phyloP scores from a whole-genome alignment of 1,140 invertebrate species.

The Hyles vespertilio region DNA sequence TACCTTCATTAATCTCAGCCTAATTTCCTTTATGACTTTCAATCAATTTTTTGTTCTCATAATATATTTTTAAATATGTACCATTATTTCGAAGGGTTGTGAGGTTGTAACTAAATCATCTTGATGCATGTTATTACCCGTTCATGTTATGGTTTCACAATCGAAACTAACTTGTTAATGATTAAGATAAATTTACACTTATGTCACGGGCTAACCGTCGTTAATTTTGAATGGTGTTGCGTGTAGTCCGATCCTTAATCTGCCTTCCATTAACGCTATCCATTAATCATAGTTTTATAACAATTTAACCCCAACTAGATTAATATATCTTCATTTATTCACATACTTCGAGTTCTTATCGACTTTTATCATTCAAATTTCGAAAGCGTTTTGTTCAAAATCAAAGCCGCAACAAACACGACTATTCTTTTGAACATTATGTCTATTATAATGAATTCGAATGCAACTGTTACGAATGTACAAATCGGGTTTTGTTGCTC shows the following conservation, averaged over 20 bases:
- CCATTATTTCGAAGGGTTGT: too few species aligned
- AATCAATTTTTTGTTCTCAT: too few species aligned
- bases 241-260: slow-evolving; percentile 63
- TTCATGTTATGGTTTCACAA: slow-evolving; percentile 26
- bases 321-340: slow-evolving; percentile 73
- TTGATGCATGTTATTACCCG: slow-evolving; percentile 16
- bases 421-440: slow-evolving; percentile 29
- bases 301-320: slow-evolving; percentile 72
- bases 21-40: too few species aligned
- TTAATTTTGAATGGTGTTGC: slow-evolving; percentile 55
- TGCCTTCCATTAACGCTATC: slow-evolving; percentile 60
- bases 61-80: too few species aligned
- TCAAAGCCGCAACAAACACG: slow-evolving; percentile 52
- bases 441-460: slow-evolving; percentile 42
- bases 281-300: slow-evolving; percentile 76
- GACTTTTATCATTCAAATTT: slow-evolving; percentile 67
- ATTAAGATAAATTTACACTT: slow-evolving; percentile 65
- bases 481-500: slow-evolving; percentile 60
- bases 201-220: slow-evolving; percentile 52
- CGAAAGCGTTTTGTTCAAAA: slow-evolving; percentile 40
- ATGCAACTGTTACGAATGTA: slow-evolving; percentile 59
- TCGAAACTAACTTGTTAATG: slow-evolving; percentile 57
- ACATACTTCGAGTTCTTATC: slow-evolving; percentile 42
- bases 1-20: too few species aligned
- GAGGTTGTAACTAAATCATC: slow-evolving; percentile 14